Percentiles rank a stretch among this genome's conserved stretches.
phyloP scores from a whole-genome alignment of 2,888 invertebrate genomes.

The Carcina quercana region DNA sequence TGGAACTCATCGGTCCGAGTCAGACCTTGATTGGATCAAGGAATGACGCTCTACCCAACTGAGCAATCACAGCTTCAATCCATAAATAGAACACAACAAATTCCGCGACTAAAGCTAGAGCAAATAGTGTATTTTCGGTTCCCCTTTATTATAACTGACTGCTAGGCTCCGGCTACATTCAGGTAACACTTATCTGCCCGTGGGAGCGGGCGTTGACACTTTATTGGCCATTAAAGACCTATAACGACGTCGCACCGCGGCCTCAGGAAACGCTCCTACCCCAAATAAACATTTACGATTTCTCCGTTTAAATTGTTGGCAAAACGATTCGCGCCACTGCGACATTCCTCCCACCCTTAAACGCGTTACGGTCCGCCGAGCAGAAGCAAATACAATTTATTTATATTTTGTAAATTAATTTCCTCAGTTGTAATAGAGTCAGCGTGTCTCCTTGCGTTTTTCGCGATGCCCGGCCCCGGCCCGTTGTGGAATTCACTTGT shows the following conservation, averaged over 20 bases:
- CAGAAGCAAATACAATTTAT: slow-evolving; percentile 67
- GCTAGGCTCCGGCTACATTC: slow-evolving; percentile 25
- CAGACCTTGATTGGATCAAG: too few relatives aligned
- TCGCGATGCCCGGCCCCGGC: slow-evolving; percentile 35
- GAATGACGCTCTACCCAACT: too few relatives aligned
- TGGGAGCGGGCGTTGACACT: slow-evolving; percentile 55
- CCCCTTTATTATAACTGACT: slow-evolving; percentile 2
- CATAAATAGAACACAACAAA: background rate
- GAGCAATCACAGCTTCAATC: background rate
- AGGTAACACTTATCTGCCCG: slow-evolving; percentile 53
- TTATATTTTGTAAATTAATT: slow-evolving; percentile 67
- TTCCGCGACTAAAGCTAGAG: too few relatives aligned
- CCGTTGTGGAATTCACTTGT: slow-evolving; percentile 19
- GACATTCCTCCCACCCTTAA: slow-evolving; percentile 48
- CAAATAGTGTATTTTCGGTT: slow-evolving; percentile 7
- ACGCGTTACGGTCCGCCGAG: slow-evolving; percentile 59
- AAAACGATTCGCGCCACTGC: slow-evolving; percentile 55
- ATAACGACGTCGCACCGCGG: slow-evolving; percentile 59
- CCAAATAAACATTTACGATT: slow-evolving; percentile 70
- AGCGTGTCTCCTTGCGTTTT: slow-evolving; percentile 38
- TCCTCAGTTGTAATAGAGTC: slow-evolving; percentile 50
- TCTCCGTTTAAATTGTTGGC: slow-evolving; percentile 64
- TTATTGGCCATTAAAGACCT: slow-evolving; percentile 68
- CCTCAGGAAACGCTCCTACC: slow-evolving; percentile 43
- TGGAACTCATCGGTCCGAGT: too few relatives aligned